Percentiles rank a stretch among this genome's conserved stretches.
phyloP scores from a whole-genome alignment of 2,888 invertebrate species.

The Brachylomia viminalis region DNA sequence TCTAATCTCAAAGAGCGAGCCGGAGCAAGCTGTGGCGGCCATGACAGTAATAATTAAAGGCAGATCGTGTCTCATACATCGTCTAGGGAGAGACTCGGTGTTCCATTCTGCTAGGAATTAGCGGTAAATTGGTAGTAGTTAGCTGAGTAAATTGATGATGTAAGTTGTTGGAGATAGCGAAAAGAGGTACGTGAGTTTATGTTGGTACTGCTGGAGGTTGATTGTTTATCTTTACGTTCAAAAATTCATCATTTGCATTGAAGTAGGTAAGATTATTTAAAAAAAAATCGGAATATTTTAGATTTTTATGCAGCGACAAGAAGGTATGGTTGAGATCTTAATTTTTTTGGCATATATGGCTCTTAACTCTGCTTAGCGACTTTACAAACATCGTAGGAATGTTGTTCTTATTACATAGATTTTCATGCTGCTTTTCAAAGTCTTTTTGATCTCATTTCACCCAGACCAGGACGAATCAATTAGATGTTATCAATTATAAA shows the following conservation, averaged over 20 bases:
- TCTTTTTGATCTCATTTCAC: background rate
- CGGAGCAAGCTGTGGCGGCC: constrained; percentile 17
- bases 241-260: background rate
- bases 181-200: background rate
- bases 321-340: background rate
- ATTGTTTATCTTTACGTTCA: background rate
- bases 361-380: background rate
- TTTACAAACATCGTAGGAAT: background rate
- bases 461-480: background rate
- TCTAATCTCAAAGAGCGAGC: constrained; percentile 19
- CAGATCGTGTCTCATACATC: constrained; percentile 51
- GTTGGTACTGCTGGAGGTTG: background rate
- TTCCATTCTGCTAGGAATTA: constrained; percentile 75
- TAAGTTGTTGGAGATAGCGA: constrained; percentile 16
- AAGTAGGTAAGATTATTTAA: background rate
- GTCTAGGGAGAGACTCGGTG: constrained; percentile 56
- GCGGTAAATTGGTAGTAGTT: constrained; percentile 72
- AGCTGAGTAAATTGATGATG: constrained; percentile 51
- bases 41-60: constrained; percentile 60
- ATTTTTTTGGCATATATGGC: background rate
- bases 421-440: background rate
- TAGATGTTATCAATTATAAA: background rate
- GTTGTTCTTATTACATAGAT: background rate
- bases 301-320: background rate
- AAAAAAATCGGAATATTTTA: background rate